Percentiles rank a stretch among this genome's conserved stretches.
phyloP scores from a whole-genome alignment of 2,888 invertebrate genomes.

The Drosophila subquinaria region DNA sequence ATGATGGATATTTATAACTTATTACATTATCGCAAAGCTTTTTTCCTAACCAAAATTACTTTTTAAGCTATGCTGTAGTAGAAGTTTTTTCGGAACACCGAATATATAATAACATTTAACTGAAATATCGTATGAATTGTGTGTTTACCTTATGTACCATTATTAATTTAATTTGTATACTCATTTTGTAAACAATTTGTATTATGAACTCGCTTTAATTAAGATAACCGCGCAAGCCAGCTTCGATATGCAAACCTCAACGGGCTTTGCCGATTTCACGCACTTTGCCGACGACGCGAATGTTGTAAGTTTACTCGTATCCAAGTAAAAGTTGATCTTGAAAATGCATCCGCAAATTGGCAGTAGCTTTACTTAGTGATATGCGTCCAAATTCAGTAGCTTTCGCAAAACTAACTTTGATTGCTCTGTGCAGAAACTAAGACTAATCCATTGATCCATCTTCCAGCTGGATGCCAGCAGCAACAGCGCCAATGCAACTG shows the following conservation, averaged over 20 bases:
- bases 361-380: constrained; percentile 53
- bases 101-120: constrained; percentile 23
- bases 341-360: constrained; percentile 55
- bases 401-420: constrained; percentile 23
- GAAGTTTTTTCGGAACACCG: constrained; percentile 23
- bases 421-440: not conserved
- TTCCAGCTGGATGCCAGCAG: constrained; percentile 51
- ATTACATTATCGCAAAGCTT: not conserved
- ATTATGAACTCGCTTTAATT: constrained; percentile 51
- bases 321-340: constrained; percentile 27
- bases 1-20: not conserved
- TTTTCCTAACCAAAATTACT: too few species aligned
- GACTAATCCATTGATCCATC: constrained; percentile 19
- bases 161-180: constrained; percentile 27
- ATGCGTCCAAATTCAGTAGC: constrained; percentile 54
- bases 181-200: constrained; percentile 46
- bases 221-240: constrained; percentile 85
- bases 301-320: constrained; percentile 72
- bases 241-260: constrained; percentile 85
- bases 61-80: constrained; percentile 1
- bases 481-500: constrained; percentile 48
- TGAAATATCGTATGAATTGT: constrained; percentile 6
- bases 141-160: constrained; percentile 14
- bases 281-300: constrained; percentile 86
- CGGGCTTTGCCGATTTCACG: constrained; percentile 89